These are phyloP conservation scores for Apis cerana DNA, from an alignment of 1,140 invertebrate species.

Conservation along the genomic window DNA sequence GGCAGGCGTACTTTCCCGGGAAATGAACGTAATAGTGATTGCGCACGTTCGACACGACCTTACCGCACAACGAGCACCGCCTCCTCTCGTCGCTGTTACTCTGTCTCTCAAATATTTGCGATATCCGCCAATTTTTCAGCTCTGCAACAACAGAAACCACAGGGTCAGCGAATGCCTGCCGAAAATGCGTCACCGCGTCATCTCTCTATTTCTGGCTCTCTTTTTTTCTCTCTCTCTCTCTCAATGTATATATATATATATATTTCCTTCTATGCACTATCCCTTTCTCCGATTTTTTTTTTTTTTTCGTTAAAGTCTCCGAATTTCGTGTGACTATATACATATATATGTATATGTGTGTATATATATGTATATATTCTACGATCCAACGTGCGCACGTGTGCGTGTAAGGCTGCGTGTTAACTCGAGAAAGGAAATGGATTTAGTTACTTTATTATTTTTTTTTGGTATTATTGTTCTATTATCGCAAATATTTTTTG, in stretches of 20 bases:
- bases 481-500: too few species aligned
- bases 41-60: slow-evolving; percentile 85
- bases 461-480: too few species aligned
- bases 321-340: background rate
- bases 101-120: slow-evolving; percentile 85
- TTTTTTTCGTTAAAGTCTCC: background rate
- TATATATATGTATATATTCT: too few species aligned
- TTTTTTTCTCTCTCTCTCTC: background rate
- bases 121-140: slow-evolving; percentile 85
- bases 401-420: slow-evolving; percentile 56
- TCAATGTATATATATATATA: background rate
- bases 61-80: slow-evolving; percentile 85
- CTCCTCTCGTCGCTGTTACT: slow-evolving; percentile 84
- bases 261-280: background rate
- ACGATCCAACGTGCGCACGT: slow-evolving; percentile 36
- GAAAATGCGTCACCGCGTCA: slow-evolving; percentile 58
- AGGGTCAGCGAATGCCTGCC: slow-evolving; percentile 76
- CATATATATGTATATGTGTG: too few species aligned
- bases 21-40: slow-evolving; percentile 87
- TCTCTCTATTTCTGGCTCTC: slow-evolving; percentile 59
- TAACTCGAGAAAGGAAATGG: background rate
- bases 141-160: slow-evolving; percentile 84
- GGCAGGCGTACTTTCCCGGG: slow-evolving; percentile 84
- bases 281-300: background rate
- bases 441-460: background rate